These are phyloP conservation scores for Eira barbara DNA, from an alignment of 2,113 vertebrate species.

Conservation along the genomic window DNA sequence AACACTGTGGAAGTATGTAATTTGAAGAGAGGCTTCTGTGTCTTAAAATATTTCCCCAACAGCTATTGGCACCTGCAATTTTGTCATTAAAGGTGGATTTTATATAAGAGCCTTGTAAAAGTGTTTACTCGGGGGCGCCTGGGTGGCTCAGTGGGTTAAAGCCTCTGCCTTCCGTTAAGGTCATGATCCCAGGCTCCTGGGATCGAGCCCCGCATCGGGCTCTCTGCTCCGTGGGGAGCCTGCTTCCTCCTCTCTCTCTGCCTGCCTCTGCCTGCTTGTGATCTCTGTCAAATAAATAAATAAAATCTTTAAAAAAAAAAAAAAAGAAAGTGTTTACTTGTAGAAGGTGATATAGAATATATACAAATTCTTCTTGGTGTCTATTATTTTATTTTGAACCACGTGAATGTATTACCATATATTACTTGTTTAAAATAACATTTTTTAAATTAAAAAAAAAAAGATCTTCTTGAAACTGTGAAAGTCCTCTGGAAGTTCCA, in stretches of 20 bases:
- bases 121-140: not conserved
- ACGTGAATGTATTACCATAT: not conserved
- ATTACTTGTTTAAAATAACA: not conserved
- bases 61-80: not conserved
- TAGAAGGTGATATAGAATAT: not conserved
- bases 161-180: no score
- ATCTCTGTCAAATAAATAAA: no score
- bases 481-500: not conserved
- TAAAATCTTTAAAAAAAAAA: not conserved
- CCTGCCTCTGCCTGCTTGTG: no score
- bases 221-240: no score
- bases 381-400: not conserved
- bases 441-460: not conserved
- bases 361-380: not conserved
- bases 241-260: no score
- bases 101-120: not conserved
- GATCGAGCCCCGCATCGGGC: no score
- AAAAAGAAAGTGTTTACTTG: not conserved
- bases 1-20: not conserved
- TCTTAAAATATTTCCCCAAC: constrained; percentile 24
- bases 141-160: no score
- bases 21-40: not conserved
- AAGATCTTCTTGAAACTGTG: not conserved
- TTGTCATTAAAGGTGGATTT: constrained; percentile 36
- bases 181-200: no score